Evolutionary conservation across 2,113 vertebrate genomes (phyloP), one percentile per base, ranked within the genome.

Genomic region (Dolichallabes microphthalmus): DNA sequence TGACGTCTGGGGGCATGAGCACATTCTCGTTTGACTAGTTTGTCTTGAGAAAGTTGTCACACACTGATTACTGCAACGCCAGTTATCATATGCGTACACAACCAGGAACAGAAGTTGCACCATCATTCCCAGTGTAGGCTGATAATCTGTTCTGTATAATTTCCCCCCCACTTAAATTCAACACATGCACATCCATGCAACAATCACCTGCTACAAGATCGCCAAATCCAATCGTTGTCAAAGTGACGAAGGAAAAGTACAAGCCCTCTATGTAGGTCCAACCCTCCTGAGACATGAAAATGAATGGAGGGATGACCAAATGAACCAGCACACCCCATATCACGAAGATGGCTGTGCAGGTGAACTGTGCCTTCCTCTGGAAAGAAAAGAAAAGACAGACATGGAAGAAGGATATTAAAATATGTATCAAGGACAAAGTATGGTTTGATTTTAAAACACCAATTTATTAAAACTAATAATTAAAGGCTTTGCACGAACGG

Each of bases 171-270:
- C n/a, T n/a, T n/a, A 83, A 64, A 63, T 9, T 6, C 63, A 69
- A 55, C 15, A 69, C 90, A 60, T 17, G 55, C 58, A 55, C 17
- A 76, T 8, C 45, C 91, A 77, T 57, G n/a, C n/a, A 58, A 77
- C 30, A 86, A n/a, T 87, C 87, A 99, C 98, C 98, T 82, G 98
- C 97, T 68, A 99, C 98, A 53, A 97, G 95, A 92, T 99, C 98
- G 68, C 98, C 98, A 86, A 99, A 99, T 88, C 98, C 98, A 82
- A 98, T 98, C 84, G 98, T 99, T 80, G 97, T 97, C 93, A 99
- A 96, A 77, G 98, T 99, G 91, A 98, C 97, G 86, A 99, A 99
- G 25, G 98, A 98, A 92, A 97, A 99, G 91, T 98, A 99, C 88
- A 99, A 95, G 58, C 98, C 97, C 91, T 98, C 97, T 2, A 99